Percentiles rank a stretch among this genome's conserved stretches.
Conservation (phyloP, 2,797 vertebrate species). For the Hemibagrus guttatus region DNA sequence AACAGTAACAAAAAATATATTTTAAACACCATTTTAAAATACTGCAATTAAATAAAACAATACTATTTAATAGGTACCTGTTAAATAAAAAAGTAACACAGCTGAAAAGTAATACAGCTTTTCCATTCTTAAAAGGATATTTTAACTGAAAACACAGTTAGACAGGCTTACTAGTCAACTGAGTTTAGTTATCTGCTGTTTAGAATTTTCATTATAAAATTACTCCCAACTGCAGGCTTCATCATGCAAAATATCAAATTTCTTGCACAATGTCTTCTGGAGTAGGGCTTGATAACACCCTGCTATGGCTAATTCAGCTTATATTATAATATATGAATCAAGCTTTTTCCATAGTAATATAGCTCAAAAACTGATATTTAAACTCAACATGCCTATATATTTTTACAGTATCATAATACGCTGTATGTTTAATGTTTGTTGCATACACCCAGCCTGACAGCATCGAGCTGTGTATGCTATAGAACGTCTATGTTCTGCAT, state of each 20-base stretch:
- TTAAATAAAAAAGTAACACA: background rate
- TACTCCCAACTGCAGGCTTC: background rate
- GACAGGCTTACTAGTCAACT: constrained; percentile 19
- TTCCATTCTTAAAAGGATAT: constrained; percentile 32
- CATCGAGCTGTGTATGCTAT: constrained; percentile 16
- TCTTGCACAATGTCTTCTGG: background rate
- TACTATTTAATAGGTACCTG: background rate
- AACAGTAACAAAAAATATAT: background rate
- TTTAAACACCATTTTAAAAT: background rate
- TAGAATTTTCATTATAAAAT: constrained; percentile 3
- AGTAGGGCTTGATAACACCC: background rate
- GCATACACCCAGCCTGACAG: constrained; percentile 29
- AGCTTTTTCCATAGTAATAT: background rate
- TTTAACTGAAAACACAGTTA: constrained; percentile 29
- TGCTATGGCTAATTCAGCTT: background rate
- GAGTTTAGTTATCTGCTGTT: constrained; percentile 7
- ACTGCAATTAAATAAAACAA: background rate
- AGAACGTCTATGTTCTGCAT: constrained; percentile 31
- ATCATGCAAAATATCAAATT: background rate
- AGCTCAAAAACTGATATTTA: background rate
- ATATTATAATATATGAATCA: background rate
- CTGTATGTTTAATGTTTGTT: background rate
- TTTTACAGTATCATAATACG: background rate
- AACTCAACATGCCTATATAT: background rate
- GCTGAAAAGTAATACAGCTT: no score